These are phyloP conservation scores for Bimastos eiseni DNA, from an alignment of 2,888 invertebrate species.

Conservation along the genomic window DNA sequence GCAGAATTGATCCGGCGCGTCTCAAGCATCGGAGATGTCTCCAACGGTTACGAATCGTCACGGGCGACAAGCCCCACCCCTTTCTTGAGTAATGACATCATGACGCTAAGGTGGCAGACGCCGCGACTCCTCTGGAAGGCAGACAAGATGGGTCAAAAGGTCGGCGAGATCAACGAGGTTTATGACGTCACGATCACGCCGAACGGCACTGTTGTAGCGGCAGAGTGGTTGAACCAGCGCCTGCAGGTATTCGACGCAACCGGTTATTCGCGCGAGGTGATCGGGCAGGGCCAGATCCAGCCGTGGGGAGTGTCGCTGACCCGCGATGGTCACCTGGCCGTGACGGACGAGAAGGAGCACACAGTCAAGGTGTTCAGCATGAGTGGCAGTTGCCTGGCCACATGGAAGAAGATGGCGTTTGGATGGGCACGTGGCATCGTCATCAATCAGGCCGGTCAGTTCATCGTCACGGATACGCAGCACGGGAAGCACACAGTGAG, in stretches of 20 bases:
- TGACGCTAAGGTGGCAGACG: constrained; percentile 39
- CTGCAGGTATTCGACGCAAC: constrained; percentile 47
- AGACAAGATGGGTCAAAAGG: constrained; percentile 39
- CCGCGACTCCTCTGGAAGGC: constrained; percentile 42
- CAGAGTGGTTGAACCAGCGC: constrained; percentile 51
- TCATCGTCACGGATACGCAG: constrained; percentile 63
- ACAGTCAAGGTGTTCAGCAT: constrained; percentile 46
- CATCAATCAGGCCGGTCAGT: constrained; percentile 53
- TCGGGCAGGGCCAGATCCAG: constrained; percentile 47
- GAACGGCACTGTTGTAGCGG: constrained; percentile 47
- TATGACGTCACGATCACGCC: constrained; percentile 43
- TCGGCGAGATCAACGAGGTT: constrained; percentile 43
- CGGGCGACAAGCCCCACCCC: neutral
- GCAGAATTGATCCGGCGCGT: constrained; percentile 36
- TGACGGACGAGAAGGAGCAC: constrained; percentile 48
- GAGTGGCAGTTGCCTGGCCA: constrained; percentile 43
- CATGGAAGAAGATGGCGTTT: constrained; percentile 48
- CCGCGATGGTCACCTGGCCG: constrained; percentile 46
- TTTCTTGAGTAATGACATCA: neutral
- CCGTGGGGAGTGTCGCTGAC: constrained; percentile 49
- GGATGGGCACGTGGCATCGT: constrained; percentile 50
- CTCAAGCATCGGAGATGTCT: constrained; percentile 21
- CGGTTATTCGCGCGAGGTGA: constrained; percentile 45
- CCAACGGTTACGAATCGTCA: constrained; percentile 19
- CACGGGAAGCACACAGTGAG: constrained; percentile 45